Evolutionary conservation across 2,888 invertebrate genomes (phyloP), one percentile per base, ranked within the genome.

Genomic region (Sarcophaga rosellei): DNA sequence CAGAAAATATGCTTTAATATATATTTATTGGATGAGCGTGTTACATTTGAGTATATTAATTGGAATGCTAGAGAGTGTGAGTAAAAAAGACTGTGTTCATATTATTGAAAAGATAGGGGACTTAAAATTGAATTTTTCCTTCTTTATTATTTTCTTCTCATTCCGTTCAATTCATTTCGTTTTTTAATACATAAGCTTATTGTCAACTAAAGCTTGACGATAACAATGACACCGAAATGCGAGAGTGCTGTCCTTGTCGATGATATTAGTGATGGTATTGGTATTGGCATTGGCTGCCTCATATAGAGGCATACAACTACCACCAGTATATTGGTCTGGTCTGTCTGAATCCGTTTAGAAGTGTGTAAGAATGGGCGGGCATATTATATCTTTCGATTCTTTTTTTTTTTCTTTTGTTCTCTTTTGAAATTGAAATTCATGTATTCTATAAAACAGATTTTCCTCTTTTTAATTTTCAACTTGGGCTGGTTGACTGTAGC

Each of bases 111-210:
- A 86, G 86, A 86, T 86, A 86, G 80, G 80, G 86, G 83, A 86
- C 76, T 86, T 86, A 86, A 86, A 86, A 83, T 86, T 83, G 72
- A 86, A 86, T 86, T 86, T 63, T 73, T 72, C 77, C 17, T 35
- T 57, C n/a, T 73, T 79, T 68, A 35, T 35, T 35, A 35, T 35
- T 35, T 35, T 35, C 35, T 10, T 35, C 35, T 35, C 35, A 35
- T 85, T 77, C 68, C 15, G 63, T 74, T 69, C 81, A 62, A 66
- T 80, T 66, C 78, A 74, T 74, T 85, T 78, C 81, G 21, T 81
- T 86, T 80, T 83, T 73, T 80, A 83, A 83, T 80, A 83, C 86
- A 80, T 79, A 80, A 83, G 82, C 86, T 86, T 83, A 86, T 83
- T 86, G 82, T 83, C 83, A 79, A 77, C 80, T 80, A 69, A 86